Conservation (phyloP, 2,797 vertebrate species). For the Carapus acus region DNA sequence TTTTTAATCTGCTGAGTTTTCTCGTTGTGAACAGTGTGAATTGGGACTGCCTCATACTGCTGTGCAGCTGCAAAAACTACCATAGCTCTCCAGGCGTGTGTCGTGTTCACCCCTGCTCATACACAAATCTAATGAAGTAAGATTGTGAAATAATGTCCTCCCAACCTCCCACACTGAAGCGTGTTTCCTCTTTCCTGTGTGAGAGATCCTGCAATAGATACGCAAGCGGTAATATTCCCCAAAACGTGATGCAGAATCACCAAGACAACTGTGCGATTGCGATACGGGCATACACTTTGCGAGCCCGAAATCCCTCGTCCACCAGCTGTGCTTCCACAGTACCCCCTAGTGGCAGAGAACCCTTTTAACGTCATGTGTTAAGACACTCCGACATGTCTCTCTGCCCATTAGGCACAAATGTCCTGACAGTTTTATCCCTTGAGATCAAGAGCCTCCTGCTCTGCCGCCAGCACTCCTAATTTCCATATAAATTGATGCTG, state of each 20-base stretch:
- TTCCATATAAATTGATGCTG: conserved; percentile 57
- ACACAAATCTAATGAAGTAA: conserved; percentile 58
- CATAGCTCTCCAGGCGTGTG: no score
- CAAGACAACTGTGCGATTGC: conserved; percentile 38
- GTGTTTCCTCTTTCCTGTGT: conserved; percentile 55
- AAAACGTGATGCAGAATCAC: conserved; percentile 1
- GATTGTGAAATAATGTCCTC: conserved; percentile 57
- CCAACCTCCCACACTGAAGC: conserved; percentile 35
- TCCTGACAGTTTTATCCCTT: conserved; percentile 7
- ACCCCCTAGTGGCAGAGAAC: conserved; percentile 58
- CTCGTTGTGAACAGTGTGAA: conserved; percentile 28
- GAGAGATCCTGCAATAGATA: conserved; percentile 65
- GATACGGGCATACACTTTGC: conserved; percentile 9
- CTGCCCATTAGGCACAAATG: background rate
- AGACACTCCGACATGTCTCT: no score
- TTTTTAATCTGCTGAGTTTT: no score
- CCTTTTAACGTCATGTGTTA: no score
- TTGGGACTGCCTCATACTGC: conserved; percentile 24
- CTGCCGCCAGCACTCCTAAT: conserved; percentile 33
- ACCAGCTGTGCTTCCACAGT: conserved; percentile 51
- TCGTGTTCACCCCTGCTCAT: conserved; percentile 43
- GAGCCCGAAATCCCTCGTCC: background rate
- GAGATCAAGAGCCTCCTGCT: conserved; percentile 20
- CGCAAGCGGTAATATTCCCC: conserved; percentile 50
- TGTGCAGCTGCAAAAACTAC: no score